Percentiles rank a stretch among this genome's conserved stretches.
phyloP scores from a whole-genome alignment of 2,113 vertebrate species.

The Micromys minutus region DNA sequence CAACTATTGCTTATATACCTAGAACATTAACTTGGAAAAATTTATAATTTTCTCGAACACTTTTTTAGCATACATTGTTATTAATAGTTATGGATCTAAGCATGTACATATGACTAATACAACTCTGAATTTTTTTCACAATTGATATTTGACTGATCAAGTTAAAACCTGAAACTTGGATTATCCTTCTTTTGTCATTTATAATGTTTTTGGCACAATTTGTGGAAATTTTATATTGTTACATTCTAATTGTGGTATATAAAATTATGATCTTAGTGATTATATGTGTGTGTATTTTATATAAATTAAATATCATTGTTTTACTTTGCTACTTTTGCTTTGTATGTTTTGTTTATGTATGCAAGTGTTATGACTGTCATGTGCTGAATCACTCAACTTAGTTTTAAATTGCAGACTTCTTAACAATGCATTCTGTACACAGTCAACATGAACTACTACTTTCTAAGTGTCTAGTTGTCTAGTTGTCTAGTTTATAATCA shows the following conservation, averaged over 20 bases:
- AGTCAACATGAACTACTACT: background rate
- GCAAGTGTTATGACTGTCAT: background rate
- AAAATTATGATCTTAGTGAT: background rate
- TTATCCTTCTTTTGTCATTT: background rate
- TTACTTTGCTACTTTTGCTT: background rate
- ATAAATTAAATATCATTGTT: background rate
- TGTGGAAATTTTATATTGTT: background rate
- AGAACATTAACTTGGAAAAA: background rate
- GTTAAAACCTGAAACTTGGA: background rate
- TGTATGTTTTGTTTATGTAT: background rate
- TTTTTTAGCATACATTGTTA: constrained; percentile 14
- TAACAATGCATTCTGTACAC: background rate
- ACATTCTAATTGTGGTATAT: background rate
- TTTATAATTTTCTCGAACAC: background rate
- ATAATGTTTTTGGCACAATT: background rate
- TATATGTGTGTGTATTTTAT: background rate
- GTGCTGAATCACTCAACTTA: background rate
- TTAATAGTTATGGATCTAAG: background rate
- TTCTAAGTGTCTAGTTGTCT: no score
- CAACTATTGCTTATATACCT: background rate
- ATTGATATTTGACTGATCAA: background rate
- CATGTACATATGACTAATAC: background rate
- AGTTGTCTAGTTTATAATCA: background rate
- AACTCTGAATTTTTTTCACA: background rate
- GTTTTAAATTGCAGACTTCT: background rate